Evolutionary conservation across 2,888 invertebrate genomes (phyloP).

Genomic region (Sialis fuliginosa): DNA sequence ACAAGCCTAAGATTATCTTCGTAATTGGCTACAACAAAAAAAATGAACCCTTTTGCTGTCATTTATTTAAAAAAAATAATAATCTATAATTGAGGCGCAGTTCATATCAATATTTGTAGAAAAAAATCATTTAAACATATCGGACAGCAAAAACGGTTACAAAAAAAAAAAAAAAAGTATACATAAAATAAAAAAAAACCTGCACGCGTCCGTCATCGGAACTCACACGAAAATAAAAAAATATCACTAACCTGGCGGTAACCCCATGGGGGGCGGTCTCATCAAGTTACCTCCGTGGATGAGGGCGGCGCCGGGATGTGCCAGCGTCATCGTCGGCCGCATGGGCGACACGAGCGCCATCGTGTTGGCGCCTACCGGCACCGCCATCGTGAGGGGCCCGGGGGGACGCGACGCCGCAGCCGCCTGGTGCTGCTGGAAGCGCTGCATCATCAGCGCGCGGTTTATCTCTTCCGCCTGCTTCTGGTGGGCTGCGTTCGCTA

Average conservation of each 20-base stretch:
- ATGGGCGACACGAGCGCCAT: constrained; percentile 33
- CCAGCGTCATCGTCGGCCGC: constrained; percentile 30
- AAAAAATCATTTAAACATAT: no score
- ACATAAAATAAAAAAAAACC: no score
- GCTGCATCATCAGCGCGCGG: constrained; percentile 25
- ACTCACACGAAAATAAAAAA: constrained; percentile 1
- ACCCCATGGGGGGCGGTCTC: constrained; percentile 44
- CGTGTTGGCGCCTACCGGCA: constrained; percentile 28
- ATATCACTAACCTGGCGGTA: constrained; percentile 42
- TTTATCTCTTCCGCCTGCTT: constrained; percentile 23
- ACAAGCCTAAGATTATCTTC: no score
- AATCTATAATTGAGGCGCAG: no score
- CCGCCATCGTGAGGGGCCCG: constrained; percentile 25
- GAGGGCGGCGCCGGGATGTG: constrained; percentile 31
- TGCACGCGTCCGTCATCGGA: no score
- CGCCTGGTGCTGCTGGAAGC: constrained; percentile 18
- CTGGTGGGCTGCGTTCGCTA: constrained; percentile 25
- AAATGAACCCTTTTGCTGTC: no score
- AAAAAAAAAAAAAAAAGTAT: no score
- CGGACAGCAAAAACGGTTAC: no score
- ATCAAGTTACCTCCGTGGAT: constrained; percentile 40
- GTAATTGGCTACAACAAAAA: no score
- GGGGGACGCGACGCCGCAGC: constrained; percentile 22
- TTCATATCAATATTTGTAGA: no score
- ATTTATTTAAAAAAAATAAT: no score